Evolutionary conservation across 2,888 invertebrate species (phyloP).

Genomic region (Iselma pallidipennis): DNA sequence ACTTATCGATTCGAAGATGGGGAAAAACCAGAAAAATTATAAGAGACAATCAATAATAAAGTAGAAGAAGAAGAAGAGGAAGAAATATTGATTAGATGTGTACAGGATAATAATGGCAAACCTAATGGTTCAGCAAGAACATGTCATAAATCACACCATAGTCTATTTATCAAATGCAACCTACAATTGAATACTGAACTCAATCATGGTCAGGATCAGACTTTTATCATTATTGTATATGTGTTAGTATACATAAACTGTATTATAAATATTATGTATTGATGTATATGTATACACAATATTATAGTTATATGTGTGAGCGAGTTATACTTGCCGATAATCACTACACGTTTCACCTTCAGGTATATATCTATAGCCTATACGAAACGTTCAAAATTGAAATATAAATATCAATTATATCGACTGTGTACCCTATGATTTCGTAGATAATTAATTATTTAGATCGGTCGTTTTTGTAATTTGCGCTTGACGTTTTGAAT

Average conservation of each 20-base stretch:
- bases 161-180: conserved; percentile 10
- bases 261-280: conserved; percentile 3
- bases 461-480: conserved; percentile 8
- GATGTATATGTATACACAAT: conserved; percentile 1
- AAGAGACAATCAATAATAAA: background rate
- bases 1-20: background rate
- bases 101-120: conserved; percentile 8
- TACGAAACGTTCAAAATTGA: conserved; percentile 30
- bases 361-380: conserved; percentile 15
- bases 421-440: conserved; percentile 28
- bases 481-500: conserved; percentile 35
- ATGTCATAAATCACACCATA: conserved; percentile 6
- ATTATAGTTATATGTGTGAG: conserved; percentile 6
- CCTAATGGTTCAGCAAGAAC: conserved; percentile 9
- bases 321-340: conserved; percentile 14
- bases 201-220: conserved; percentile 8
- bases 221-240: background rate
- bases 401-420: conserved; percentile 39
- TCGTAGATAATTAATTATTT: conserved; percentile 33
- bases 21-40: background rate
- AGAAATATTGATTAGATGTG: conserved; percentile 9
- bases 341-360: conserved; percentile 35
- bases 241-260: background rate
- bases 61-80: background rate
- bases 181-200: conserved; percentile 10